Evolutionary conservation across 2,888 invertebrate species (phyloP).

Genomic region (Crepidodera aurea): DNA sequence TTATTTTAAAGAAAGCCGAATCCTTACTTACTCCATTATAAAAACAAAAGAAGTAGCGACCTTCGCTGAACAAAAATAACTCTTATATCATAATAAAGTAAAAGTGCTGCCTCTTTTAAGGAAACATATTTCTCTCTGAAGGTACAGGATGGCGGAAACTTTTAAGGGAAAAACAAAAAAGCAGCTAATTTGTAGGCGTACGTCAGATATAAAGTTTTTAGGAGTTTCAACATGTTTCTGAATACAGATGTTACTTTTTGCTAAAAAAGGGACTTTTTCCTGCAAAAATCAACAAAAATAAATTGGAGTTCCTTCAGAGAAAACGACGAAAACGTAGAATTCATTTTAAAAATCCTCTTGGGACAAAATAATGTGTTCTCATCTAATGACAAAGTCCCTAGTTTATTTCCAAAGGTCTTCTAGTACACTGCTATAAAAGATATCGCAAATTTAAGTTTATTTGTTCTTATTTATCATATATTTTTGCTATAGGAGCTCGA

Average conservation of each 20-base stretch:
- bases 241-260: slow-evolving; percentile 17
- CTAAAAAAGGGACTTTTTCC: background rate
- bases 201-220: slow-evolving; percentile 2
- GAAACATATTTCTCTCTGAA: background rate
- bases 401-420: background rate
- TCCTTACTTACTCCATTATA: background rate
- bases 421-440: background rate
- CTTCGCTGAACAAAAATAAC: background rate
- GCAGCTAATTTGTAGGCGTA: slow-evolving; percentile 8
- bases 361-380: slow-evolving; percentile 1
- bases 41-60: background rate
- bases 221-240: slow-evolving; percentile 8
- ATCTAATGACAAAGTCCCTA: slow-evolving; percentile 2
- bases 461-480: background rate
- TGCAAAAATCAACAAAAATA: slow-evolving; percentile 9
- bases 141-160: background rate
- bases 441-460: background rate
- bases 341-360: slow-evolving; percentile 13
- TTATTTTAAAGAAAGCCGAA: background rate
- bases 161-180: slow-evolving; percentile 4
- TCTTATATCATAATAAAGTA: slow-evolving; percentile 1
- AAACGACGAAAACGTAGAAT: background rate
- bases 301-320: slow-evolving; percentile 4
- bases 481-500: no score
- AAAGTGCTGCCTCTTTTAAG: background rate